These are phyloP conservation scores for Ommatoiulus sabulosus DNA, from an alignment of 2,888 invertebrate species.

Conservation along the genomic window DNA sequence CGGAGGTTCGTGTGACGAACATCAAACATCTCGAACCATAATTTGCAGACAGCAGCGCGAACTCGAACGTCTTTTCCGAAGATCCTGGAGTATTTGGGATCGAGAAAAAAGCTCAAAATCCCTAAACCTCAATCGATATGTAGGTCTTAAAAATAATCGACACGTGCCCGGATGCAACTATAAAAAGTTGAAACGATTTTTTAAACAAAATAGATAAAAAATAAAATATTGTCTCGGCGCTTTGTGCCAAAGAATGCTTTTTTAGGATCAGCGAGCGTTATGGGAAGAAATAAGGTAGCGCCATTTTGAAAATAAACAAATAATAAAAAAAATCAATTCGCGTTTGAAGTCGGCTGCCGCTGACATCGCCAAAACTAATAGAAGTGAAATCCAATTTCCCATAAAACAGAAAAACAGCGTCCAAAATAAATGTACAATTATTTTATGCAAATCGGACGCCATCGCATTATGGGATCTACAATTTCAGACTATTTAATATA, in stretches of 20 bases:
- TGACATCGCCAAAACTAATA: constrained; percentile 17
- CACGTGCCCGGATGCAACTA: constrained; percentile 12
- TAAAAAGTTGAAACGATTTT: not conserved
- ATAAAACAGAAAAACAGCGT: not conserved
- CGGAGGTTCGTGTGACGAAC: not conserved
- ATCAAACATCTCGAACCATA: constrained; percentile 35
- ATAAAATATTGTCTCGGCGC: not conserved
- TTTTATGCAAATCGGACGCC: constrained; percentile 15
- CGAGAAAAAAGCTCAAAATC: not conserved
- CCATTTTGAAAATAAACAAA: constrained; percentile 31
- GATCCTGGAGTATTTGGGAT: constrained; percentile 10
- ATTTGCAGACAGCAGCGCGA: not conserved
- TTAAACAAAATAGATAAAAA: not conserved
- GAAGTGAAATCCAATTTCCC: constrained; percentile 30
- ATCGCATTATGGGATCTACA: constrained; percentile 8
- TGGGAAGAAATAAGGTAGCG: not conserved
- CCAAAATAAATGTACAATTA: constrained; percentile 17
- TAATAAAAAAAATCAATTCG: constrained; percentile 13
- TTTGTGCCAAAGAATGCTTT: not conserved
- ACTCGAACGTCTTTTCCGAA: not conserved
- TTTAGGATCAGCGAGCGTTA: not conserved
- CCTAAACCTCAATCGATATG: constrained; percentile 21
- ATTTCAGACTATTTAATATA: constrained; percentile 41
- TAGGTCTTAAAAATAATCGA: constrained; percentile 36
- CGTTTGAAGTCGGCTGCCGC: not conserved